These are phyloP conservation scores for Dasyornis broadbenti DNA, from an alignment of 2,113 vertebrate species.

Conservation along the genomic window DNA sequence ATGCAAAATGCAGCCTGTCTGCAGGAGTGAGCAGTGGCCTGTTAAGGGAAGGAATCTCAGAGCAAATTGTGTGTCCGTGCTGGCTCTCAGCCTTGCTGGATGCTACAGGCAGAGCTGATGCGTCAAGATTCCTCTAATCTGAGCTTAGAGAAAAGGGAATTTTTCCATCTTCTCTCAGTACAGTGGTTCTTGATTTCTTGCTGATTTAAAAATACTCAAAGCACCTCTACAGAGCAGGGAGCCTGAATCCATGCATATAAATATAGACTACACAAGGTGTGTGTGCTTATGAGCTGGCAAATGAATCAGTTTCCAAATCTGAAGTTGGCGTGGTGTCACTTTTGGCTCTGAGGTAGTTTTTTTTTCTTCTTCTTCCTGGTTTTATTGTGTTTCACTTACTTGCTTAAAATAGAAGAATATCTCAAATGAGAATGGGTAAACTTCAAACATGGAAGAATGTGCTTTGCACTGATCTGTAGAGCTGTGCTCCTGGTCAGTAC, in stretches of 20 bases:
- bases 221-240: not conserved
- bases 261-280: not conserved
- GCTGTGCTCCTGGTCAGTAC: accelerated
- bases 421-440: not conserved
- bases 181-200: not conserved
- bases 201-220: not conserved
- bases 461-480: not conserved
- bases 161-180: not conserved
- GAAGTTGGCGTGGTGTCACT: not conserved
- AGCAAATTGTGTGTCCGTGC: not conserved
- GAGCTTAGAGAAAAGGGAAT: not conserved
- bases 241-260: not conserved
- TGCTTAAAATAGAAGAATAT: not conserved
- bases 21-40: not conserved
- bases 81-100: not conserved
- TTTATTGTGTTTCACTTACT: not conserved
- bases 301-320: constrained; percentile 26
- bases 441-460: not conserved
- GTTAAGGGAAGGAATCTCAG: not conserved
- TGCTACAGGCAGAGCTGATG: not conserved
- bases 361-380: not conserved
- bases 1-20: not conserved
- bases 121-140: not conserved
- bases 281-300: constrained; percentile 8
- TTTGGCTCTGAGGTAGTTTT: not conserved